Evolutionary conservation across 1,140 invertebrate species (phyloP), one percentile per base, ranked within the genome.

Genomic region (Arion vulgaris): DNA sequence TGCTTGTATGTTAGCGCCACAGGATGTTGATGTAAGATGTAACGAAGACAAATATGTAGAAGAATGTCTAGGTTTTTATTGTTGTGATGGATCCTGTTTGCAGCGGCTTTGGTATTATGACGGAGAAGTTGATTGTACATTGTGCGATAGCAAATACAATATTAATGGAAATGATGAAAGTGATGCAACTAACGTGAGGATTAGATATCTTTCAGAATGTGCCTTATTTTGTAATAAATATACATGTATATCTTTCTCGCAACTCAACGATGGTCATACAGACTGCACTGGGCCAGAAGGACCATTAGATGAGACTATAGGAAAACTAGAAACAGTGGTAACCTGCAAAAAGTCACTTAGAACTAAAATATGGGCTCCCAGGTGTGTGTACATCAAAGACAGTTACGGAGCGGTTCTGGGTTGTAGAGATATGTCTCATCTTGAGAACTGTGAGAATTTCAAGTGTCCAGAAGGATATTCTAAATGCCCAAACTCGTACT

Each of bases 401-500:
- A 23, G 73, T 2, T 51, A 41, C 45, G 26, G 34, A n/a, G 73
- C 38, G 2, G 26, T 76, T 51, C 28, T 76, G 7, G 73, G 73
- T 19, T 76, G 73, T 51, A 32, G 73, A 28, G 41, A 76, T 34
- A 15, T 76, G 73, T 19, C 15, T 17, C 73, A 76, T 76, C 45
- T 76, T 15, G 5, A 76, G 38, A 39, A 39, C 45, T 76, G 73
- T 51, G 4, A 45, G n/a, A n/a, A 41, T 4, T 76, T 45, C 34
- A 1, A 49, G 26, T 76, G 73, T 45, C 39, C 39, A 41, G 73
- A 41, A 41, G 73, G 73, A 19, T 76, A 49, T 39, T 38, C 28
- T 17, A 76, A 76, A 34, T 76, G 73, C n/a, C 39, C 13, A 7
- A 76, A 39, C 4, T 23, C 73, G 2, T 76, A 76, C 73, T 76